A percentile compares a stretch with the other conserved stretches of the same genome.
Evolutionary conservation across 2,113 vertebrate species (phyloP).

Genomic region (Rhegmatorhina hoffmannsi): DNA sequence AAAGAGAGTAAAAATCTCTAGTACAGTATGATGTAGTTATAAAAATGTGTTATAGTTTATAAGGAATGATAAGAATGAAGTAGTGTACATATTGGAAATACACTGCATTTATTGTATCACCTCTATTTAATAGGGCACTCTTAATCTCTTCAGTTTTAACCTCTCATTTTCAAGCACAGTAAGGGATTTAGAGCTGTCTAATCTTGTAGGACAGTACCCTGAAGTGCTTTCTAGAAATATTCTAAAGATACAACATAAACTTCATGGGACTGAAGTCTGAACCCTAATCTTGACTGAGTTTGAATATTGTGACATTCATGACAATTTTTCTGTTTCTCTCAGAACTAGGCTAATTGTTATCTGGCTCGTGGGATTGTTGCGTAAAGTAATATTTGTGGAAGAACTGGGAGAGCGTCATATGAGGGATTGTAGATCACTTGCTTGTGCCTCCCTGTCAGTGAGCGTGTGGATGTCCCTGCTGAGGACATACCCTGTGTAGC

Average conservation of each 20-base stretch:
- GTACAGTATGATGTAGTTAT: neutral
- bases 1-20: neutral
- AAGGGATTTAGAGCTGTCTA: neutral
- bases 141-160: neutral
- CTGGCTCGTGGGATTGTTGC: neutral
- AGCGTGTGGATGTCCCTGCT: rapidly evolving
- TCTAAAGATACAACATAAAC: neutral
- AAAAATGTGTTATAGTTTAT: neutral
- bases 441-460: neutral
- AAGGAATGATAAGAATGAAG: neutral
- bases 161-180: neutral
- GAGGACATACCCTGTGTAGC: neutral
- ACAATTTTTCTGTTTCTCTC: neutral
- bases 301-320: neutral
- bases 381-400: neutral
- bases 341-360: neutral
- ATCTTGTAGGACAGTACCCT: neutral
- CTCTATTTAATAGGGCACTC: neutral
- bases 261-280: neutral
- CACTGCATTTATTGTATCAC: neutral
- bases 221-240: neutral
- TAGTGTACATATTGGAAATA: neutral
- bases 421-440: neutral
- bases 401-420: neutral
- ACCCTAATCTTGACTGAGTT: neutral